Evolutionary conservation across 2,113 vertebrate genomes (phyloP).

Genomic region (Micronycteris hirsuta): DNA sequence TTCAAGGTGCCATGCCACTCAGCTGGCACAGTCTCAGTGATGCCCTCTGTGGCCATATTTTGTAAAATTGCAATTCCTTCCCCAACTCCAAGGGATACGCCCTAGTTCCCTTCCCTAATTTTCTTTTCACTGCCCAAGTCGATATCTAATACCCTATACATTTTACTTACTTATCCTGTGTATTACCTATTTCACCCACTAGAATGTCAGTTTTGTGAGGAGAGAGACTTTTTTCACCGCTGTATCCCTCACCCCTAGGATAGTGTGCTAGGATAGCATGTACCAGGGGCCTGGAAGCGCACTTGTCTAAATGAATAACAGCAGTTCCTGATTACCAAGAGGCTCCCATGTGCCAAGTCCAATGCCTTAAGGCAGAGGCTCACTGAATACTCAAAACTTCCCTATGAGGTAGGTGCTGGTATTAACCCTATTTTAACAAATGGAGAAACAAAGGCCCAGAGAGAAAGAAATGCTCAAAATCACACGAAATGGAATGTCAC

Average conservation of each 20-base stretch:
- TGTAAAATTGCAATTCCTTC: neutral
- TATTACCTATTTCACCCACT: neutral
- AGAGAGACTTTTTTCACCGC: neutral
- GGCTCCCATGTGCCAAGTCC: neutral
- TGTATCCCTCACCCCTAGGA: neutral
- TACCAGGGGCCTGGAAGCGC: neutral
- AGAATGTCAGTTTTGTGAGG: neutral
- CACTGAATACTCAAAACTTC: neutral
- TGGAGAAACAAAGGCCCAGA: neutral
- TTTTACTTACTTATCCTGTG: neutral
- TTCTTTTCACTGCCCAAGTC: neutral
- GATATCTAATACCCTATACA: neutral
- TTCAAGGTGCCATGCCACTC: neutral
- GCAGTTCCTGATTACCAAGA: neutral
- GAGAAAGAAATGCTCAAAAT: neutral
- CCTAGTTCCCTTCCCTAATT: neutral
- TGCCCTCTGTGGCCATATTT: neutral
- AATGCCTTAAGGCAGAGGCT: neutral
- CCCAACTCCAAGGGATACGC: neutral
- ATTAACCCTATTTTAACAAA: neutral
- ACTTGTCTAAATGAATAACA: neutral
- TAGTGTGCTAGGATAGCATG: neutral
- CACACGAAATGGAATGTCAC: neutral
- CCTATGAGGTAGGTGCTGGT: neutral
- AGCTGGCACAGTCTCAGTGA: neutral